Evolutionary conservation across 2,113 vertebrate genomes (phyloP).

Genomic region (Callipepla californica): DNA sequence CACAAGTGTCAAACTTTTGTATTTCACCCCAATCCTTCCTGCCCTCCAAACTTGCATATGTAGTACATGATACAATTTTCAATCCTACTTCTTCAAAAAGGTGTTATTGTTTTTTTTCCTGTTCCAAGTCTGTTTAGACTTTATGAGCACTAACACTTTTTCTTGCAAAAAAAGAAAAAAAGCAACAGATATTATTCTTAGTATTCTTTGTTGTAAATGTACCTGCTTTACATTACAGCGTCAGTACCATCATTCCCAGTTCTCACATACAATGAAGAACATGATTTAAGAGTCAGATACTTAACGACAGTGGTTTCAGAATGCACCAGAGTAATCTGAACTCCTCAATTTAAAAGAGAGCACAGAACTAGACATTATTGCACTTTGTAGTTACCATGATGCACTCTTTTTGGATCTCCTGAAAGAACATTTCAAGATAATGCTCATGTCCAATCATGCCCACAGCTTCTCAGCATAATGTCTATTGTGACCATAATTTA

Average conservation of each 20-base stretch:
- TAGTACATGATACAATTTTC: conserved; percentile 25
- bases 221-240: background rate
- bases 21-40: background rate
- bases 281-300: background rate
- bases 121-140: background rate
- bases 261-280: background rate
- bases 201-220: background rate
- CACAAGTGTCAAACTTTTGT: conserved; percentile 41
- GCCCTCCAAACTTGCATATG: background rate
- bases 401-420: background rate
- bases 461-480: background rate
- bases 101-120: background rate
- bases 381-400: accelerated
- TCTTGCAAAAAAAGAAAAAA: background rate
- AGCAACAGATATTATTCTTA: background rate
- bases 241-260: background rate
- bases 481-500: background rate
- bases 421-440: background rate
- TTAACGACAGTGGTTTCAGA: background rate
- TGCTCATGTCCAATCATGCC: background rate
- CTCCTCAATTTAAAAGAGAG: background rate
- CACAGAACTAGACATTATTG: background rate
- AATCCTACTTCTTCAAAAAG: background rate
- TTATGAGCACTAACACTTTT: background rate
- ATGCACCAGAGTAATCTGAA: background rate